Base-by-base conservation (phyloP, 2,888 invertebrate species). In the Ischnus inquisitorius region DNA sequence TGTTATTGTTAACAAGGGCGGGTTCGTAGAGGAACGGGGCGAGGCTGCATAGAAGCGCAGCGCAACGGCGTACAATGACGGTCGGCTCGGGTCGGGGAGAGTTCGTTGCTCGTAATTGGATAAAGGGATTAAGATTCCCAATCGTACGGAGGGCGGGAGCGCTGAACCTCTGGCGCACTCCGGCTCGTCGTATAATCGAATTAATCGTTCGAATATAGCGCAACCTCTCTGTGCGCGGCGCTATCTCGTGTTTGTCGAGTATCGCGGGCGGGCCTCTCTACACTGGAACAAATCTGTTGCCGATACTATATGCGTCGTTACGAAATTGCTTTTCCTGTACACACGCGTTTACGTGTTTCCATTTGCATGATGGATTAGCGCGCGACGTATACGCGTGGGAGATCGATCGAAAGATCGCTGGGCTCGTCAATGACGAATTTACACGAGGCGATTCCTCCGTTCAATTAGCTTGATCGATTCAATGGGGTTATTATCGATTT, bases 111-210 rank as follows among this genome's bases (percentile, higher is more conserved):
- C 78, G 82, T 83, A 83, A 83, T 83, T 79, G 78, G 79, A 83
- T 83, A 83, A 83, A 83, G 78, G 72, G 82, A 83, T 83, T 79
- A 79, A 83, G 78, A 83, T 79, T 79, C 34, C 74, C 74, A 78
- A 79, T 79, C 74, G 74, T 74, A 77, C 64, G 43, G 57, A 67
- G 76, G 77, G 39, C 57, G 82, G 64, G 82, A 68, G 68, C 82
- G 74, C 74, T 82, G 78, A 82, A 82, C 82, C 60, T 78, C 65
- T 10, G 64, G 51, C n/a, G 16, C 41, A 41, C 39, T 62, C 6
- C 65, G 43, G 34, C 71, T 41, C 57, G 74, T 79, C 72, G 69
- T 34, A 80, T 85, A 85, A 85, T 85, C 68, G 57, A 79, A 85
- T 85, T 85, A 85, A 85, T 85, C 82, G 72, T 48, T 68, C 41